Base-by-base conservation (phyloP, 2,113 vertebrate species). In the Turdus rufiventris region DNA sequence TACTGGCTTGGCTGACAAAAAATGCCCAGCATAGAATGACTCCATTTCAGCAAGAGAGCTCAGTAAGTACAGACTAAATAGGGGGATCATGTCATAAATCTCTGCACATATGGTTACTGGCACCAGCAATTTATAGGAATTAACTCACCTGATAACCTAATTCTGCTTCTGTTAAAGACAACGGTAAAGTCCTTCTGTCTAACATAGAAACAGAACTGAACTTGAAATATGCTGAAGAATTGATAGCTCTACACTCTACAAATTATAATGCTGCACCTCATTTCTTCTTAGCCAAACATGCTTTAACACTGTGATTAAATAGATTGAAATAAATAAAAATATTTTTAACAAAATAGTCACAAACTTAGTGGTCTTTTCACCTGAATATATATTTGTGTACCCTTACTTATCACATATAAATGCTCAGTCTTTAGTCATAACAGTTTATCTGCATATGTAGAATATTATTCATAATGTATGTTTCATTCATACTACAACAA, bases 401-500 rank as follows among this genome's bases (percentile, higher is more conserved):
- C 31, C 29, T 91, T 28, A 62, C 93, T 83, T 94, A 91, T 91
- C 66, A 94, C 83, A 94, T 14, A 13, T 77, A 90, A 96, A 24
- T 62, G n/a, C 47, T 88, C 80, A 80, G 53, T 70, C 94, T 91
- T 94, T 96, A 96, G 76, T 96, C 92, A 92, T 95, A 97, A 95
- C 93, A 91, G 88, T 93, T 97, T 94, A 96, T 96, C 75, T 97
- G 80, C 94, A 97, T 58, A 96, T 89, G 33, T 61, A 90, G 54
- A 74, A 84, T 95, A 96, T 96, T 97, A 95, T 96, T 97, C 85
- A 90, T 93, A 96, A 96, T 85, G 80, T 97, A 93, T 96, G 60
- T 95, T 97, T 94, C 91, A 93, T 92, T 89, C 96, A 66, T 6
- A 77, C 92, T 96, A 62, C 50, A 88, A 84, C 85, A 90, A 91